These are phyloP conservation scores for Leptinotarsa tumamoca DNA, from an alignment of 2,888 invertebrate species.

Conservation along the genomic window DNA sequence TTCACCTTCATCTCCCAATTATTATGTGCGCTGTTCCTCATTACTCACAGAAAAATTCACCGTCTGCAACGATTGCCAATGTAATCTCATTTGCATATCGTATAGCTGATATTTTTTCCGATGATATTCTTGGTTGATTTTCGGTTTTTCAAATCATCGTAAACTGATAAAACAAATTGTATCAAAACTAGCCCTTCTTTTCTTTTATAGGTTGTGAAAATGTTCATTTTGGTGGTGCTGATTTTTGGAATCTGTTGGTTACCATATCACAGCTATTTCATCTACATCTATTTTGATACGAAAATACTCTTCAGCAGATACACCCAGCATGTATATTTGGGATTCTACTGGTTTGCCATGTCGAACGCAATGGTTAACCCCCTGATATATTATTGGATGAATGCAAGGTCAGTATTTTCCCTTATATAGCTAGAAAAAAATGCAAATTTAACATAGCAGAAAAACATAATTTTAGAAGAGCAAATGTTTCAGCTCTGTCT, in stretches of 20 bases:
- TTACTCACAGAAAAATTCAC: background rate
- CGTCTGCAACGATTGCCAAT: too few species aligned
- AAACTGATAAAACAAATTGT: background rate
- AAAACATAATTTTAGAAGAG: too few species aligned
- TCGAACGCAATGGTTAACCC: slow-evolving; percentile 94
- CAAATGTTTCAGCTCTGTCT: too few species aligned
- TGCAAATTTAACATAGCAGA: too few species aligned
- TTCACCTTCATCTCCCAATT: too few species aligned
- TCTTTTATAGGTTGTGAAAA: slow-evolving; percentile 81
- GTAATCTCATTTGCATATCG: background rate
- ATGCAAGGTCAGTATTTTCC: slow-evolving; percentile 75
- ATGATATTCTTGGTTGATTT: too few species aligned
- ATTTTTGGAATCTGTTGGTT: slow-evolving; percentile 92
- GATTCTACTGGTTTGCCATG: slow-evolving; percentile 93
- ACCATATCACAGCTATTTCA: slow-evolving; percentile 89
- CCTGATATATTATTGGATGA: slow-evolving; percentile 94
- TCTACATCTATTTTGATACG: slow-evolving; percentile 82
- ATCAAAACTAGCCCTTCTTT: background rate
- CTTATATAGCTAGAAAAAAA: background rate
- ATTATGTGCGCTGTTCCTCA: too few species aligned
- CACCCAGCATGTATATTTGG: slow-evolving; percentile 86
- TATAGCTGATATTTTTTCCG: too few species aligned
- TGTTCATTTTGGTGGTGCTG: slow-evolving; percentile 88
- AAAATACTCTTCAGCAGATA: slow-evolving; percentile 76
- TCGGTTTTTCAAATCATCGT: background rate